Base-by-base conservation (phyloP, 37 sponge, comb jelly and placozoan species). In the Lycopodina hypogea region DNA sequence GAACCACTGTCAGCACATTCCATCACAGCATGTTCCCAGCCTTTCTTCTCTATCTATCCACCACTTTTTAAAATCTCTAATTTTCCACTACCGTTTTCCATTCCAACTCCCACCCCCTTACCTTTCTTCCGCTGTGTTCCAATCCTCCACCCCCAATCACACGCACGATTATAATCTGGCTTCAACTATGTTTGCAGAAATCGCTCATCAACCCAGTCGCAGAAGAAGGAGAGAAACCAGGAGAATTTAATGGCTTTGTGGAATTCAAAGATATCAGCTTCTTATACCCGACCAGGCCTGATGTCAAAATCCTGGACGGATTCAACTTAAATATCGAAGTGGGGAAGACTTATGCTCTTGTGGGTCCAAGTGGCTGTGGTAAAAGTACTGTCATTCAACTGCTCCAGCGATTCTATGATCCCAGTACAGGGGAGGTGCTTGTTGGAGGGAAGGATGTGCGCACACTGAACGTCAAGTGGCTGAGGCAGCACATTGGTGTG, bases 301-400 rank as follows among this genome's bases (percentile, higher is more conserved):
- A 88, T 56, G 81, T 71, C 1, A 61, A 89, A 87, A 80, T 94
- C 18, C 33, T 94, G 79, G 41, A 76, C 28, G 65, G 56, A 26
- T 69, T 94, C 68, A 72, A 39, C n/a, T 51, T 90, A n/a, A 83
- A 66, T 23, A 84, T 90, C 18, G 57, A 61, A 1, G 72, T 69
- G 32, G 95, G 95, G 24, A 52, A 91, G 71, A 88, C 89, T 32
- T 69, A 91, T 33, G 95, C 95, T 41, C 86, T 94, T 34, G 95
- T 94, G 19, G 95, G 95, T 22, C 83, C 92, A 32, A 94, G 95
- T 80, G 95, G 95, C 40, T 91, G 95, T 94, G 95, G 95, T 52
- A 94, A 94, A 81, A 91, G 92, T 60, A 94, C 95, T 38, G 70
- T 80, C 55, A 59, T 91, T 40, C 92, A 90, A 61, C 72, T 94